phyloP scores from a whole-genome alignment of 2,113 vertebrate genomes.

The Phrynosoma platyrhinos region DNA sequence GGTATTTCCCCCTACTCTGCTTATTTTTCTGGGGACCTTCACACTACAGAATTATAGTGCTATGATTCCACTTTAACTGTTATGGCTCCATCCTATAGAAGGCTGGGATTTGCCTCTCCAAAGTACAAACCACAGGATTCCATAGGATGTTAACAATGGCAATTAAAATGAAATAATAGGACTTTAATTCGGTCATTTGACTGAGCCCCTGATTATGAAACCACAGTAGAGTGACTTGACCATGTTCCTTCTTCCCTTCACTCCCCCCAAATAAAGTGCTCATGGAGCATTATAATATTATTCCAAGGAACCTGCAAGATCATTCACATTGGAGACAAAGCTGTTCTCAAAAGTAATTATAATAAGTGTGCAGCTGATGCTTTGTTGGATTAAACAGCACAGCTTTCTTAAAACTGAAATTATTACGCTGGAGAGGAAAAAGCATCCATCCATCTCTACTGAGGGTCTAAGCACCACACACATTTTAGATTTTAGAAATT shows the following conservation, averaged over 20 bases:
- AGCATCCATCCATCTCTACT: not conserved
- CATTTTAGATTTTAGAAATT: slow-evolving; percentile 19
- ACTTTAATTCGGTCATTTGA: no score
- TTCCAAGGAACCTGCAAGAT: slow-evolving; percentile 48
- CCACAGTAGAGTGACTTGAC: slow-evolving; percentile 33
- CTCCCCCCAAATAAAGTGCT: slow-evolving; percentile 43
- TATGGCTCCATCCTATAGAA: no score
- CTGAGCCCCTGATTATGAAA: slow-evolving; percentile 34
- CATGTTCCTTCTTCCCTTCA: slow-evolving; percentile 5
- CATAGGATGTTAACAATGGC: no score
- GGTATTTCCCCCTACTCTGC: not conserved
- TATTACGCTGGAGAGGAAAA: slow-evolving; percentile 30
- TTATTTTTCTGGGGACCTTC: no score
- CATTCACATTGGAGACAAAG: slow-evolving; percentile 58
- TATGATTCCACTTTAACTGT: no score
- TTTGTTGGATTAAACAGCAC: slow-evolving; percentile 57
- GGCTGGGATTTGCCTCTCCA: no score
- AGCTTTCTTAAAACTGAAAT: slow-evolving; percentile 48
- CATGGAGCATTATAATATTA: slow-evolving; percentile 46
- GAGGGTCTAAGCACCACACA: not conserved
- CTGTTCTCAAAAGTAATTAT: slow-evolving; percentile 63
- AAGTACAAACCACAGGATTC: no score
- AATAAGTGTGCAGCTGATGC: slow-evolving; percentile 49
- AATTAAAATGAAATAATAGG: no score
- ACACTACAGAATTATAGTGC: no score